Evolutionary conservation across 2,797 vertebrate species (phyloP).

Genomic region (Halcyon chelicuti): DNA sequence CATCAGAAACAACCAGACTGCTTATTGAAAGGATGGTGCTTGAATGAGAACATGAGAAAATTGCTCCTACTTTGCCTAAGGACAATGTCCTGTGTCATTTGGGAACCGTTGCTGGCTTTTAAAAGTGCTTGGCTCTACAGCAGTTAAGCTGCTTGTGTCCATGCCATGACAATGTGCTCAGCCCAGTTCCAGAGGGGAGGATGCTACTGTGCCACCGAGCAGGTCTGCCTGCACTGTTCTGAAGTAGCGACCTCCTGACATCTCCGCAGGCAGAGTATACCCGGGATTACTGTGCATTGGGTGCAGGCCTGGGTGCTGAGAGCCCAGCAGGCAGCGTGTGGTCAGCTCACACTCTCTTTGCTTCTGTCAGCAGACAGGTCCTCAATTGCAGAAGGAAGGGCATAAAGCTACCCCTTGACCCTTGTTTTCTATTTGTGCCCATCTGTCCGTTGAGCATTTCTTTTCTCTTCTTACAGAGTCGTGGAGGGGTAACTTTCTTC

Average conservation of each 20-base stretch:
- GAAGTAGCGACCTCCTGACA: accelerated
- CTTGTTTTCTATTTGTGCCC: accelerated
- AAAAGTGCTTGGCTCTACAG: not conserved
- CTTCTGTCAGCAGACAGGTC: accelerated
- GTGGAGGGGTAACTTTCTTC: not conserved
- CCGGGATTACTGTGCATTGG: accelerated
- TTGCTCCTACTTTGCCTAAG: not conserved
- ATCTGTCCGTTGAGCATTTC: not conserved
- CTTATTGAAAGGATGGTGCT: not conserved
- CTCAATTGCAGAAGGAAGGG: not conserved
- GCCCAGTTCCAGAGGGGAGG: accelerated
- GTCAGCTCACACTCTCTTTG: accelerated
- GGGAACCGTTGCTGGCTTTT: not conserved
- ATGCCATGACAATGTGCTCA: accelerated
- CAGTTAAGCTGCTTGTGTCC: not conserved
- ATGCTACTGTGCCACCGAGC: not conserved
- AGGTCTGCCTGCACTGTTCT: accelerated
- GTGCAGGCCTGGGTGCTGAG: not conserved
- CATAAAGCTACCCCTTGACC: accelerated
- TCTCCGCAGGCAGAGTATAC: accelerated
- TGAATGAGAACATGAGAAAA: not conserved
- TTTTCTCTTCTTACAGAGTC: not conserved
- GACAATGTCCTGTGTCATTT: not conserved
- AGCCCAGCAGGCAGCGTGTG: accelerated
- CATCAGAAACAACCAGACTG: not conserved